A percentile compares a stretch with the other conserved stretches of the same genome.
phyloP scores from a whole-genome alignment of 1,140 invertebrate species.

The Danaus plexippus region DNA sequence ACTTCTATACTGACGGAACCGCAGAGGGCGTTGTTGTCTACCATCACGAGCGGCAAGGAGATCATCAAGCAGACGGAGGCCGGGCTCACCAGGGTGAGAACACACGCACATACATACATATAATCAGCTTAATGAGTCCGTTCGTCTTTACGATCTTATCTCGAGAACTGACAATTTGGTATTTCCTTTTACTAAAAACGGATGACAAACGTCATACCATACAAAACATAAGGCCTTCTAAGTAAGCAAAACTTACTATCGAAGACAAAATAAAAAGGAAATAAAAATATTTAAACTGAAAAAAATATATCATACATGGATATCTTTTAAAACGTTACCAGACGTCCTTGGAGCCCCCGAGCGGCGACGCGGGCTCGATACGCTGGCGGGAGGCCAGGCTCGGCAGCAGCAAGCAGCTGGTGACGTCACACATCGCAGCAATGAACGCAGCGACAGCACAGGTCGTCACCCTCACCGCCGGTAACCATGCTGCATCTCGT shows the following conservation, averaged over 20 bases:
- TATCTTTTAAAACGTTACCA: conserved; percentile 29
- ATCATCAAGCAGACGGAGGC: conserved; percentile 90
- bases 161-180: too few relatives aligned
- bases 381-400: conserved; percentile 95
- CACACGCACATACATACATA: neutral
- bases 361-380: conserved; percentile 86
- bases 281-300: too few relatives aligned
- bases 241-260: too few relatives aligned
- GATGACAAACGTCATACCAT: too few relatives aligned
- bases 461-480: conserved; percentile 94
- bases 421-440: conserved; percentile 96
- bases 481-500: conserved; percentile 33
- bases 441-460: conserved; percentile 99
- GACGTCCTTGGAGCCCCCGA: conserved; percentile 85
- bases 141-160: too few relatives aligned
- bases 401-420: conserved; percentile 96
- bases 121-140: too few relatives aligned
- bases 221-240: too few relatives aligned
- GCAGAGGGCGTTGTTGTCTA: conserved; percentile 91
- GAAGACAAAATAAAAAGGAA: too few relatives aligned
- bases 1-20: conserved; percentile 89
- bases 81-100: conserved; percentile 76
- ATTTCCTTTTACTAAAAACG: too few relatives aligned
- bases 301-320: too few relatives aligned
- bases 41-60: conserved; percentile 89